Evolutionary conservation across 2,888 invertebrate genomes (phyloP), one percentile per base, ranked within the genome.

Genomic region (Schizaphis graminum): DNA sequence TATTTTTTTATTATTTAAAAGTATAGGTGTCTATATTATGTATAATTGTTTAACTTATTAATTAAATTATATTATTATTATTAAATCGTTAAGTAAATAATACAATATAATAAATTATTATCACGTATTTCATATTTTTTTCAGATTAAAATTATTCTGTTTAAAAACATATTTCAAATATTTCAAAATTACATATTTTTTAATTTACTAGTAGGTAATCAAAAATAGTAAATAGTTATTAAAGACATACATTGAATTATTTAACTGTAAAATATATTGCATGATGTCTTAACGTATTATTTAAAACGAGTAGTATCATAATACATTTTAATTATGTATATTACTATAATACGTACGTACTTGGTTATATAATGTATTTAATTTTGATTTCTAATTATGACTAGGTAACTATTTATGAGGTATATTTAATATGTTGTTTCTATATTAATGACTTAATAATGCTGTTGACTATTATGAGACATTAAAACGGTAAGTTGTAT

Each of bases 381-480:
- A 86, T 86, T 91, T 91, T 10, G 44, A 11, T 91, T 56, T 86
- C 41, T 91, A 56, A 85, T 44, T 56, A 57, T n/a, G 44, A 44
- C 44, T 57, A 0, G 44, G 44, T 47, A 91, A 86, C n/a, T 1
- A 57, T 86, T 86, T 86, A 11, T 86, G 3, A 16, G 44, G 35
- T 49, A n/a, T 49, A 91, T 67, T 24, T 24, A 11, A 35, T 26
- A 89, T 44, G 35, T 53, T 53, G 3, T 44, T 28, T 84, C 10
- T 49, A 47, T 57, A 85, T 44, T 91, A 86, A 91, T 86, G n/a
- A 47, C 86, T 91, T 91, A 85, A n/a, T 91, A 91, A 57, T 91
- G 44, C n/a, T 91, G 57, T 91, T 91, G 85, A 91, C 57, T 86
- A 47, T 86, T 86, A 57, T 57, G 57, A 86, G 47, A 47, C 28